These are phyloP conservation scores for Chitala chitala DNA, from an alignment of 2,113 vertebrate species.

Conservation along the genomic window DNA sequence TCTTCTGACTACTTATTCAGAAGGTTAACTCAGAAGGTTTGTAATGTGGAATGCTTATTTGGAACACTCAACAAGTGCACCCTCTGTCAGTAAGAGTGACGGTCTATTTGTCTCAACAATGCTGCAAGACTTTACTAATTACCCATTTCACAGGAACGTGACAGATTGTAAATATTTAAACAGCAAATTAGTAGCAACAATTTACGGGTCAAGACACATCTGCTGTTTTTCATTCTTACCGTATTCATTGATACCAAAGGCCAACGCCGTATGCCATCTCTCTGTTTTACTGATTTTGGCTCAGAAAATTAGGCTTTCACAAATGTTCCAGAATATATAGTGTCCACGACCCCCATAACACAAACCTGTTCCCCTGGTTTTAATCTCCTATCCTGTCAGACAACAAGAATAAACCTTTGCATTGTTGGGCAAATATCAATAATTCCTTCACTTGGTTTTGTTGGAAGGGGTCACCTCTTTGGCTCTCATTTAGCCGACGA, in stretches of 20 bases:
- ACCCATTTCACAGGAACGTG: conserved; percentile 28
- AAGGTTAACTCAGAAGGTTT: background rate
- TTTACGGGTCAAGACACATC: conserved; percentile 31
- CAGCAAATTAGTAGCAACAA: conserved; percentile 30
- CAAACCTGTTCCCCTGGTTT: conserved; percentile 20
- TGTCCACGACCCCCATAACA: conserved; percentile 18
- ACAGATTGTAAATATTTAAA: conserved; percentile 46
- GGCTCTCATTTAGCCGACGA: conserved; percentile 27
- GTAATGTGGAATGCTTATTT: background rate
- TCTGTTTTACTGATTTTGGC: background rate
- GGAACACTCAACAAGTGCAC: background rate
- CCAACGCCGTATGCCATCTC: background rate
- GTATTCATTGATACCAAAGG: background rate
- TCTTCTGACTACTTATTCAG: background rate
- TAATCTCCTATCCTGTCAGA: conserved; percentile 33
- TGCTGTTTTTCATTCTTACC: background rate
- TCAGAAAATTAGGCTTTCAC: conserved; percentile 26
- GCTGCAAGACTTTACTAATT: conserved; percentile 36
- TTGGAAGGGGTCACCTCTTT: conserved; percentile 29
- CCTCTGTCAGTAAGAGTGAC: conserved; percentile 14
- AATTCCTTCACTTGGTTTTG: conserved; percentile 41
- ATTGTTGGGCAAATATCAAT: conserved; percentile 44
- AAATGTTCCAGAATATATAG: background rate
- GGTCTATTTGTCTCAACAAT: conserved; percentile 25
- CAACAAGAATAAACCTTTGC: conserved; percentile 30